Base-by-base conservation (phyloP, 2,797 vertebrate species). In the Phrynocephalus forsythii region DNA sequence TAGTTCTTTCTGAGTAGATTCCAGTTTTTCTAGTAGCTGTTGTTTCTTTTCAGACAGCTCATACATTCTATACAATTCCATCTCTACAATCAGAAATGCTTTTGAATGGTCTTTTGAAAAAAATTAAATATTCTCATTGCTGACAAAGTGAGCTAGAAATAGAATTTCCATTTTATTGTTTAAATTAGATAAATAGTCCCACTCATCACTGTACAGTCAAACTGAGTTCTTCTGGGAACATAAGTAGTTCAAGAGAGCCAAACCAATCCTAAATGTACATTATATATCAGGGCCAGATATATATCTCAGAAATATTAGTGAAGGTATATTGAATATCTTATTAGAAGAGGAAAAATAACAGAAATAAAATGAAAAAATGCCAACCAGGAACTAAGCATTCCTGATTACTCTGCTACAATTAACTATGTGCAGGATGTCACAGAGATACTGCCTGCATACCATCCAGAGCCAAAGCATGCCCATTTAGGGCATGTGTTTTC, bases 1-100 rank as follows among this genome's bases (percentile, higher is more conserved):
- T 79, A 84, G 73, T 52, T 79, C 67, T 88, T 71, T 86, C 63
- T 60, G 48, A 82, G 68, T 86, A 75, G 79, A 71, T 89, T 89
- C 84, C 33, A 89, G 8, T 60, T 76, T 66, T 79, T 82, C 15
- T 6, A 86, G 11, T 28, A 86, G 69, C 20, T 79, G 13, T 26
- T 71, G 5, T 60, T 78, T 83, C 56, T 63, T 50, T 30, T 82
- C 22, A 3, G 44, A 72, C 44, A 86, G 50, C 75, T 63, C 66
- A 30, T 30, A 10, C 26, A 78, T 38, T 76, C 78, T 50, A 44
- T 76, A 18, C 56, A 78, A 38, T 66, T 86, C 72, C 28, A 24
- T 11, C 60, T 86, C 88, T 89, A 50, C 73, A 82, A 77, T 26
- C 26, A 82, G 60, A 85, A 15, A 22, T 56, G n/a, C 79, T 73